Base-by-base conservation (phyloP, 1,140 invertebrate genomes). In the Trachymyrmex septentrionalis region DNA sequence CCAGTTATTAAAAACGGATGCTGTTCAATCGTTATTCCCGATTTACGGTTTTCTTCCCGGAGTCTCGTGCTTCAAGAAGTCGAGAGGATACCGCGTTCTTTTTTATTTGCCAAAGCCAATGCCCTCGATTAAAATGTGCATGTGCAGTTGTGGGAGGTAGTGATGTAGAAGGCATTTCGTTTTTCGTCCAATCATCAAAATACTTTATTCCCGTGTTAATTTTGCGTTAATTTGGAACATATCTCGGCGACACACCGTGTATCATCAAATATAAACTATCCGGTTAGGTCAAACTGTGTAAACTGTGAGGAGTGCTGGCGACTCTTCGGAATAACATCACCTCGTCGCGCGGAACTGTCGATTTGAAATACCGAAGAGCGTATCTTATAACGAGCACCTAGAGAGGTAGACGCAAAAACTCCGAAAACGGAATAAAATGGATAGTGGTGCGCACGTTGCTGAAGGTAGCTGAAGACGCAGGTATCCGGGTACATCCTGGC, bases 351-450 rank as follows among this genome's bases (percentile, higher is more conserved):
- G 64, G 27, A 81, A 71, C 77, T 38, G 64, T 38, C 48, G 64
- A 38, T 81, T 81, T 81, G 48, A 81, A 81, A 71, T 81, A 57
- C n/a, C 75, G 30, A 57, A 24, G 50, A 53, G 16, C 21, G 21
- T n/a, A 30, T n/a, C 16, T 48, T 14, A 27, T 27, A 66, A 77
- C 30, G 38, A 34, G 27, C n/a, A n/a, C 6, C 30, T 24, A 24
- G 34, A 44, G 5, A 10, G 34, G 7, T 2, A 9, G 55, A 3
- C 57, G n/a, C 21, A 21, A 50, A 55, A 24, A 30, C 2, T 61
- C 9, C 73, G 30, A 48, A 21, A 21, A 77, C 5, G 0, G 24
- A 67, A n/a, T n/a, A n/a, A n/a, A 48, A 21, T 6, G 1, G n/a
- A 38, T 12, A 34, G 14, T 1, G 21, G 7, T n/a, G 3, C 14